Percentiles rank a stretch among this genome's conserved stretches.
Conservation (phyloP, 2,888 invertebrate genomes). For the Strigamia crassipes region DNA sequence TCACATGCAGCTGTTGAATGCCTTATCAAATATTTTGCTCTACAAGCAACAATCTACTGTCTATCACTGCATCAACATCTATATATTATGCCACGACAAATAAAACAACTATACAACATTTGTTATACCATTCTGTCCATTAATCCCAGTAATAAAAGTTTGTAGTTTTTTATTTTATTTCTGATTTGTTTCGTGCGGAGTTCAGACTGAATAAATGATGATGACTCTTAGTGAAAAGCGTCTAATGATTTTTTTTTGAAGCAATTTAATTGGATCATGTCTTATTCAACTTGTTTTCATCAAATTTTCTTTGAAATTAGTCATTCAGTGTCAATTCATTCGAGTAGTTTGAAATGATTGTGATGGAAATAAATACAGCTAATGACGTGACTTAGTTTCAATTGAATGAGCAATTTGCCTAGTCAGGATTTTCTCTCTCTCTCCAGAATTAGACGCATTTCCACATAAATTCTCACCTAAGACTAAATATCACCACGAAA, state of each 20-base stretch:
- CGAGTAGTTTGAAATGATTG: not conserved
- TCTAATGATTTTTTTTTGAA: too few relatives aligned
- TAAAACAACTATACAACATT: too few relatives aligned
- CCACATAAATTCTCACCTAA: too few relatives aligned
- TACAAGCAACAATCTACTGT: slow-evolving; percentile 1
- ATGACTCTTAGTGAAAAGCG: too few relatives aligned
- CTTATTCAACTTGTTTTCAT: not conserved
- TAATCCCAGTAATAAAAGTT: too few relatives aligned
- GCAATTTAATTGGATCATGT: not conserved
- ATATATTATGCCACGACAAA: too few relatives aligned
- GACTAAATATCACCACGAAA: too few relatives aligned
- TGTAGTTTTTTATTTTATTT: too few relatives aligned
- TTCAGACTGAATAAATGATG: too few relatives aligned
- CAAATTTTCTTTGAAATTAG: not conserved
- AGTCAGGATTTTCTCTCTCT: not conserved
- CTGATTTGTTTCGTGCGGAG: too few relatives aligned
- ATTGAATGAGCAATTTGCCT: not conserved
- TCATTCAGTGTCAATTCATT: not conserved
- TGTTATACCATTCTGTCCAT: too few relatives aligned
- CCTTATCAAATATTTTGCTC: slow-evolving; percentile 32
- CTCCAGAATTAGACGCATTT: too few relatives aligned
- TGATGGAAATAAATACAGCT: not conserved
- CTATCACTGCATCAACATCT: not conserved
- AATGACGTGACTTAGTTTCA: not conserved
- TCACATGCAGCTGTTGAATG: slow-evolving; percentile 36